Evolutionary conservation across 2,113 vertebrate genomes (phyloP), one percentile per base, ranked within the genome.

Genomic region (Andinoacara biseriatus): DNA sequence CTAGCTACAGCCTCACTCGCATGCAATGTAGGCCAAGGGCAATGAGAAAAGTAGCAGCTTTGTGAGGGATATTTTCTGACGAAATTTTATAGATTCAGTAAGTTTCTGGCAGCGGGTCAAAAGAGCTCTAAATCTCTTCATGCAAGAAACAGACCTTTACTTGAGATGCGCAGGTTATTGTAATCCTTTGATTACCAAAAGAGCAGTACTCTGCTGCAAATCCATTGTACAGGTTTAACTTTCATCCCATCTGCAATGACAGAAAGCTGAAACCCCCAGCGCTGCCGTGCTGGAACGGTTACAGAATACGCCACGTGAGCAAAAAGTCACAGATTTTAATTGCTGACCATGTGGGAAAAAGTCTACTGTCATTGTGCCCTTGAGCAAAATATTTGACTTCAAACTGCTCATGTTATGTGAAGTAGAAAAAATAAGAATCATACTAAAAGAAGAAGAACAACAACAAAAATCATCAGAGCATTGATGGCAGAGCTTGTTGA

Each of bases 21-120:
- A 20, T 74, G 3, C 24, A 17, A 83, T 69, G 62, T 26, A 63
- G 76, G 59, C 82, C 78, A 80, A 84, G 86, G 82, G 15, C 75
- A 84, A 2, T 22, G 4, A 31, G 58, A 69, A 69, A 72, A 61
- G 65, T 3, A 29, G 74, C 74, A 58, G 29, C 22, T 58, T 4
- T 3, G 43, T 38, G 49, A 76, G 17, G 54, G 52, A 31, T 18
- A 38, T 35, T 20, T 75, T 38, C 13, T 49, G 1, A 61, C 0
- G 29, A 22, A 58, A 35, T 31, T 58, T 58, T 43, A 11, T 62
- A 26, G 49, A 77, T 52, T 52, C 35, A 74, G 22, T 33, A 26
- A 46, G 74, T 57, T 58, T 22, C 46, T 59, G 74, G 24, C 22
- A 14, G 17, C 54, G 7, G 59, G 33, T 40, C 14, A 75, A 52